Conservation (phyloP, 2,113 vertebrate genomes). For the Nymphicus hollandicus region DNA sequence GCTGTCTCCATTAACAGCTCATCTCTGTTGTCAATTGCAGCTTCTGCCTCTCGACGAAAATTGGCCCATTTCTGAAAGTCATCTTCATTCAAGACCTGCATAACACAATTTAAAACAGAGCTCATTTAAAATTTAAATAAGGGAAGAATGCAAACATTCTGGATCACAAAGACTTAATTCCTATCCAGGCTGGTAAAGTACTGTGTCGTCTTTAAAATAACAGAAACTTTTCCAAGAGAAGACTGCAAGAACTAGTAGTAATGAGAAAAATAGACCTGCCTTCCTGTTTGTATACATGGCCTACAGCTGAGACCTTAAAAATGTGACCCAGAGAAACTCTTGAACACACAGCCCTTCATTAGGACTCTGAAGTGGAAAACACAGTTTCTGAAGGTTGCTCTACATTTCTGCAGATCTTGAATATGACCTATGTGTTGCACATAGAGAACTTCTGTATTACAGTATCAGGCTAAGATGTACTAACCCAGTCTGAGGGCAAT, state of each 20-base stretch:
- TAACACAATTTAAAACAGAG: neutral
- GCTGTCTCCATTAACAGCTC: slow-evolving; percentile 81
- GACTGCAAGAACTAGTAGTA: neutral
- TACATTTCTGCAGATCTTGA: neutral
- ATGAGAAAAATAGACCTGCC: neutral
- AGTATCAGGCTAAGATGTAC: neutral
- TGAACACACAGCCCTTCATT: neutral
- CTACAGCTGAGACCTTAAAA: neutral
- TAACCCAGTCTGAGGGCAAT: neutral
- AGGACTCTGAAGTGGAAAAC: neutral
- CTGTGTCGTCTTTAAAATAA: neutral
- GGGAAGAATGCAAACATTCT: neutral
- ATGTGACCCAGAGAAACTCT: neutral
- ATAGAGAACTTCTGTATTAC: neutral
- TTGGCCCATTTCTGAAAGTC: slow-evolving; percentile 82
- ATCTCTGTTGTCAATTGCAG: slow-evolving; percentile 81
- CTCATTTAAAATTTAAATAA: neutral
- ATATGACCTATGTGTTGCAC: neutral
- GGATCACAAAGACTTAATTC: neutral
- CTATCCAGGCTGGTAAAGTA: neutral
- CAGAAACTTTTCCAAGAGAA: neutral
- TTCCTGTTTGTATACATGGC: neutral
- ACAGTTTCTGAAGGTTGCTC: neutral
- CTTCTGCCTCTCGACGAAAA: slow-evolving; percentile 81
- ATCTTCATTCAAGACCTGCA: slow-evolving; percentile 82